Evolutionary conservation across 1,140 invertebrate species (phyloP).

Genomic region (Drosophila sproati): DNA sequence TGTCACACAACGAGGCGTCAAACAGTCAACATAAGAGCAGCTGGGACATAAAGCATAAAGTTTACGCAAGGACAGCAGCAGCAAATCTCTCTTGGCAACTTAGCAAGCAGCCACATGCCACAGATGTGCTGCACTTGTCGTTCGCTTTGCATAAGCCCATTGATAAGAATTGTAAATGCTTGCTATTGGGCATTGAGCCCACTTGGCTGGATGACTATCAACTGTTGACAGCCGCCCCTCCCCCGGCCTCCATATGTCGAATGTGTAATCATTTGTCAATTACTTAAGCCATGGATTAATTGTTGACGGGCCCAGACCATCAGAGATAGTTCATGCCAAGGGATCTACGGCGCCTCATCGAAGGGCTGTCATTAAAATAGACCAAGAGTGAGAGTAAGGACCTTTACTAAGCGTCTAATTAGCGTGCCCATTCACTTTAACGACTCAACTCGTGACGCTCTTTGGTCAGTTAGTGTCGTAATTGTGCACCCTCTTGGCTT

Average conservation of each 20-base stretch:
- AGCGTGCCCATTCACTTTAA: constrained; percentile 39
- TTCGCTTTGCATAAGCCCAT: constrained; percentile 47
- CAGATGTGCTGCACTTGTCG: constrained; percentile 21
- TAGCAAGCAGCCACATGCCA: not conserved
- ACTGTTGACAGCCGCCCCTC: constrained; percentile 42
- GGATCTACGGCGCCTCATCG: constrained; percentile 43
- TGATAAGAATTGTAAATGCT: constrained; percentile 22
- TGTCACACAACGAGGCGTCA: constrained; percentile 41
- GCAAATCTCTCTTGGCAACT: constrained; percentile 18
- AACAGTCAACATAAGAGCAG: constrained; percentile 45
- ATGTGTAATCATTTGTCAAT: constrained; percentile 80
- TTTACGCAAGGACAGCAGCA: constrained; percentile 30
- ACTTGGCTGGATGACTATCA: constrained; percentile 32
- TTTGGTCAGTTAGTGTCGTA: constrained; percentile 13
- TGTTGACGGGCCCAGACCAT: constrained; percentile 65
- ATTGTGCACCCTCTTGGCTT: constrained; percentile 23
- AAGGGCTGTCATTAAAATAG: constrained; percentile 64
- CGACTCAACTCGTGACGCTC: not conserved
- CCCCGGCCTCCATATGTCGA: constrained; percentile 57
- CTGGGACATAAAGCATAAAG: constrained; percentile 37
- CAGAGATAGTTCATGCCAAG: constrained; percentile 47
- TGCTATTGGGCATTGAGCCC: constrained; percentile 8
- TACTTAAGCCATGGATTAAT: constrained; percentile 80
- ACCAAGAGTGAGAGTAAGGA: constrained; percentile 11
- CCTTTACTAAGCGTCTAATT: constrained; percentile 47